Evolutionary conservation across 1,140 invertebrate species (phyloP).

Genomic region (Apolygus lucorum): DNA sequence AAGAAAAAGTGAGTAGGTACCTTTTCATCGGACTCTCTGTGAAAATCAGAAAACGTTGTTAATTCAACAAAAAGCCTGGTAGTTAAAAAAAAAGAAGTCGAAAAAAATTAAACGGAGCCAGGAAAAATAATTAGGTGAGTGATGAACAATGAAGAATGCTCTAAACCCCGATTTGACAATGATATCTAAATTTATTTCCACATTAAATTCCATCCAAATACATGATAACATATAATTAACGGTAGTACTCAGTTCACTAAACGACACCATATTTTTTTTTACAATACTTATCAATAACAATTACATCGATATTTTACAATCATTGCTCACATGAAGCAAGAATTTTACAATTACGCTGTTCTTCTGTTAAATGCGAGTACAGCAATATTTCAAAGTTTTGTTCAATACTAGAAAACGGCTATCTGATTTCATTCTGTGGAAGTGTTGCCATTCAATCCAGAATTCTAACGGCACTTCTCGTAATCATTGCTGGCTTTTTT

Average conservation of each 20-base stretch:
- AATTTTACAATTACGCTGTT: not conserved
- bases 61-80: not conserved
- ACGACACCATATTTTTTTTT: conserved; percentile 25
- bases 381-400: too few relatives aligned
- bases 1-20: not conserved
- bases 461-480: too few relatives aligned
- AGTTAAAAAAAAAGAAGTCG: conserved; percentile 16
- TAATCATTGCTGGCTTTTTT: too few relatives aligned
- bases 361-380: too few relatives aligned
- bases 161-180: too few relatives aligned
- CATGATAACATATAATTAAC: conserved; percentile 24
- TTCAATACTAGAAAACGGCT: too few relatives aligned
- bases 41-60: not conserved
- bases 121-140: not conserved
- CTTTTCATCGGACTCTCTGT: not conserved
- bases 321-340: not conserved
- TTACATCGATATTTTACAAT: conserved; percentile 19
- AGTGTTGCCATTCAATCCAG: too few relatives aligned
- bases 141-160: too few relatives aligned
- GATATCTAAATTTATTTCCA: conserved; percentile 30
- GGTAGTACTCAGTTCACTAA: conserved; percentile 25
- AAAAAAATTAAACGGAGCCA: not conserved
- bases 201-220: conserved; percentile 27
- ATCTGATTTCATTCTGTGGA: too few relatives aligned
- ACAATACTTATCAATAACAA: conserved; percentile 20